Conservation (phyloP, 2,888 invertebrate genomes). For the Melieria crassipennis region DNA sequence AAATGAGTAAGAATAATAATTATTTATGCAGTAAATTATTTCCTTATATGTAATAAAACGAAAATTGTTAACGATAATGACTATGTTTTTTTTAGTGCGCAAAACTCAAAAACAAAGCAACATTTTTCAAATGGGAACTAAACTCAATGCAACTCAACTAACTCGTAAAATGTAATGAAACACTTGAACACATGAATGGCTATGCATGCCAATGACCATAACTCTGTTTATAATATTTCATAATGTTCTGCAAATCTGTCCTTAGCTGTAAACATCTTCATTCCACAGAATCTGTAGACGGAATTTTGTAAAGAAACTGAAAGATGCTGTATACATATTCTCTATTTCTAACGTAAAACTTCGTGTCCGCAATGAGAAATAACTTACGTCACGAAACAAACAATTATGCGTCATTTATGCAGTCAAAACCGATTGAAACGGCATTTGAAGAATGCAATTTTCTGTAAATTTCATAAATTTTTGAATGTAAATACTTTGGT, state of each 20-base stretch:
- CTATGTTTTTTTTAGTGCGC: slow-evolving; percentile 37
- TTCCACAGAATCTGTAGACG: slow-evolving; percentile 20
- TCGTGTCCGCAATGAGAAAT: too few relatives aligned
- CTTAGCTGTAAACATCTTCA: slow-evolving; percentile 19
- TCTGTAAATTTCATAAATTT: too few relatives aligned
- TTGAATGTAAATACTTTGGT: too few relatives aligned
- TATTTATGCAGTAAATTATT: slow-evolving; percentile 39
- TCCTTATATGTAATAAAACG: slow-evolving; percentile 38
- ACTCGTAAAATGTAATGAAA: too few relatives aligned
- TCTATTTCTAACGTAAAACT: too few relatives aligned
- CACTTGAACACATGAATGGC: too few relatives aligned
- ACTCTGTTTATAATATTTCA: background rate
- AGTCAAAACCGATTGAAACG: too few relatives aligned
- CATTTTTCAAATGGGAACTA: slow-evolving; percentile 6
- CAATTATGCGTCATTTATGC: too few relatives aligned
- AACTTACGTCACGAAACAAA: too few relatives aligned
- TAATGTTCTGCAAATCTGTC: slow-evolving; percentile 16
- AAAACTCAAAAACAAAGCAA: slow-evolving; percentile 32
- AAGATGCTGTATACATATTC: too few relatives aligned
- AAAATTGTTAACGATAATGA: slow-evolving; percentile 29
- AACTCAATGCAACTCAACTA: too few relatives aligned
- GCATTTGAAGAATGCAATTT: too few relatives aligned
- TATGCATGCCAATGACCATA: background rate
- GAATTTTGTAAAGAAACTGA: background rate
- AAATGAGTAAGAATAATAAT: slow-evolving; percentile 31